Percentiles rank a stretch among this genome's conserved stretches.
phyloP scores from a whole-genome alignment of 2,797 vertebrate species.

The Bufotes viridis region DNA sequence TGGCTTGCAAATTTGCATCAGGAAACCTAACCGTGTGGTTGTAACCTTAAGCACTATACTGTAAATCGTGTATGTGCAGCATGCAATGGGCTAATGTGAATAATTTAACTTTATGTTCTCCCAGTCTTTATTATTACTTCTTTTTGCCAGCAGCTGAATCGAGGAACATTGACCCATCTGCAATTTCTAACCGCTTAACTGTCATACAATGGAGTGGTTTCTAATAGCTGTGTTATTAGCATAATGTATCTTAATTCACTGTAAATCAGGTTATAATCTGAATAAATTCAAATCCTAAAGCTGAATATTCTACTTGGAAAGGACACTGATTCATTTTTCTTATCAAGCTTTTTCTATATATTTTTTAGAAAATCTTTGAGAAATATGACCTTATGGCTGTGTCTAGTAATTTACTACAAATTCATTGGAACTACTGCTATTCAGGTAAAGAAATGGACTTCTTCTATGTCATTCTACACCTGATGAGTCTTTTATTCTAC shows the following conservation, averaged over 20 bases:
- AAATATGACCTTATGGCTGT: background rate
- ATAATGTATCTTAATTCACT: conserved; percentile 21
- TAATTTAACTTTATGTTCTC: background rate
- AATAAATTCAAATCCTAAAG: background rate
- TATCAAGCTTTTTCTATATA: background rate
- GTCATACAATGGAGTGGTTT: conserved; percentile 4
- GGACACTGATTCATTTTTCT: background rate
- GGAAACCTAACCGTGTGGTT: too few relatives aligned
- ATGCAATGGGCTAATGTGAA: background rate
- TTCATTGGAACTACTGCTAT: background rate
- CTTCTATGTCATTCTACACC: background rate
- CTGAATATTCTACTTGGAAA: background rate
- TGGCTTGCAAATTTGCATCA: too few relatives aligned
- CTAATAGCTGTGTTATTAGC: conserved; percentile 31
- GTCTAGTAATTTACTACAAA: background rate
- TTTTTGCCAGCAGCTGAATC: background rate
- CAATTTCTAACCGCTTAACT: conserved; percentile 1
- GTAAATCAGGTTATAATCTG: conserved; percentile 14
- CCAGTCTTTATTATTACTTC: background rate
- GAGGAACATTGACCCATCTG: conserved; percentile 18
- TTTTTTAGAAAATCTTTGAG: background rate
- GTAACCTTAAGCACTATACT: background rate
- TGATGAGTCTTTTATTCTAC: conserved; percentile 27
- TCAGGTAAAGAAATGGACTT: background rate
- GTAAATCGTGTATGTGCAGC: background rate